Base-by-base conservation (phyloP, 2,113 vertebrate genomes). In the Caretta caretta region DNA sequence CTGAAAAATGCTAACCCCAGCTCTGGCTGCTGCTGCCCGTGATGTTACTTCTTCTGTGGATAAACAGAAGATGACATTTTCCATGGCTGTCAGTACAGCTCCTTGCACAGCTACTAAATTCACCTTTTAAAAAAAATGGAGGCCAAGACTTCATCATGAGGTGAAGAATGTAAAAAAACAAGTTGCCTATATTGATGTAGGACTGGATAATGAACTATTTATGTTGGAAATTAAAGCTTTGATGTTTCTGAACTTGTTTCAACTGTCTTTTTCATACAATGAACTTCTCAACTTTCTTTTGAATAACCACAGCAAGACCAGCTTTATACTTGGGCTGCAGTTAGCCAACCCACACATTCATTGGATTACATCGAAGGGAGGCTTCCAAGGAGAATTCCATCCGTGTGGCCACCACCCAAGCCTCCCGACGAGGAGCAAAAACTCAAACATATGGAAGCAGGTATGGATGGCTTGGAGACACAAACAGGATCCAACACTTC, bases 321-420 rank as follows among this genome's bases (percentile, higher is more conserved):
- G 94, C 98, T 99, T 93, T 99, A 99, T 49, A 99, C 99, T 42
- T 99, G 99, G 99, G 99, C 99, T 87, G 98, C 99, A 17, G 99
- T 99, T 69, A 99, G 98, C 95, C 99, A 99, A 97, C 99, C 99
- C 3, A 97, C 99, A 54, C 98, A 99, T 93, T 99, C 99, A 7
- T 86, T 98, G 90, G 99, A 99, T 95, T 98, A 98, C 56, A 87
- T 98, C 2, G 99, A 99, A 94, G 99, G 98, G 22, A 99, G 97
- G 90, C 98, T 99, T 97, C 98, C 98, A 49, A 98, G 98, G 89
- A 98, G 98, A 96, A 97, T 97, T 90, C 98, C 98, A 46, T 96
- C 98, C 6, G 92, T 92, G 0, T 99, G 99, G 98, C 95, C 98
- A 75, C 95, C 97, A 10, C 92, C 96, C 29, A 98, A 95, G 85